phyloP scores from a whole-genome alignment of 2,113 vertebrate genomes.

The Harpagus bidentatus region DNA sequence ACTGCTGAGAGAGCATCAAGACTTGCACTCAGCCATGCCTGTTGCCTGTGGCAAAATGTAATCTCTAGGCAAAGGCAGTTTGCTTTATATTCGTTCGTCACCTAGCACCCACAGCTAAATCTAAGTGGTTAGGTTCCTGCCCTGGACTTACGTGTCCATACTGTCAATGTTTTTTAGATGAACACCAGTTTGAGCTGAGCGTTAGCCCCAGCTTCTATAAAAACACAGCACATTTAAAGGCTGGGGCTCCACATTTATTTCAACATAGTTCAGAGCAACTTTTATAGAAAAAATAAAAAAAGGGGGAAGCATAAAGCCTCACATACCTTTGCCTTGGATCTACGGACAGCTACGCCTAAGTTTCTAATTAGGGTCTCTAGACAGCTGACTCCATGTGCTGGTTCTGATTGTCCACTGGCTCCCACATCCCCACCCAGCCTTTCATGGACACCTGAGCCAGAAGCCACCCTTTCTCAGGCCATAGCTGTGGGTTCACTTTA shows the following conservation, averaged over 20 bases:
- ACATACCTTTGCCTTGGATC: background rate
- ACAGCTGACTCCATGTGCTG: rapidly evolving
- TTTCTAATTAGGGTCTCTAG: background rate
- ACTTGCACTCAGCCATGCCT: background rate
- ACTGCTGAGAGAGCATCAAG: background rate
- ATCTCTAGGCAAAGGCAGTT: background rate
- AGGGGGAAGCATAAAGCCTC: background rate
- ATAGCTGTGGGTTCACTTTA: background rate
- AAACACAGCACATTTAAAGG: background rate
- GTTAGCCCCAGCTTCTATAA: background rate
- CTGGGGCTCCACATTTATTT: background rate
- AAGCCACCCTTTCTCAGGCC: background rate
- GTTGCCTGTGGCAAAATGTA: background rate
- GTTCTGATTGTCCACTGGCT: background rate
- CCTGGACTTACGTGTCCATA: background rate
- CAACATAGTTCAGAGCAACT: background rate
- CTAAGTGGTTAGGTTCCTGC: background rate
- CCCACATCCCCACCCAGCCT: background rate
- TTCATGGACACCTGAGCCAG: background rate
- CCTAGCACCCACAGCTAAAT: background rate
- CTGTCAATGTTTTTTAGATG: background rate
- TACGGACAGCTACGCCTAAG: rapidly evolving
- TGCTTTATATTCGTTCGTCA: background rate
- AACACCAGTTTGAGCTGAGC: background rate
- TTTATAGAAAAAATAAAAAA: background rate